A percentile compares a stretch with the other conserved stretches of the same genome.
These are phyloP conservation scores for Halcyon senegalensis DNA, from an alignment of 2,113 vertebrate species.

Conservation along the genomic window DNA sequence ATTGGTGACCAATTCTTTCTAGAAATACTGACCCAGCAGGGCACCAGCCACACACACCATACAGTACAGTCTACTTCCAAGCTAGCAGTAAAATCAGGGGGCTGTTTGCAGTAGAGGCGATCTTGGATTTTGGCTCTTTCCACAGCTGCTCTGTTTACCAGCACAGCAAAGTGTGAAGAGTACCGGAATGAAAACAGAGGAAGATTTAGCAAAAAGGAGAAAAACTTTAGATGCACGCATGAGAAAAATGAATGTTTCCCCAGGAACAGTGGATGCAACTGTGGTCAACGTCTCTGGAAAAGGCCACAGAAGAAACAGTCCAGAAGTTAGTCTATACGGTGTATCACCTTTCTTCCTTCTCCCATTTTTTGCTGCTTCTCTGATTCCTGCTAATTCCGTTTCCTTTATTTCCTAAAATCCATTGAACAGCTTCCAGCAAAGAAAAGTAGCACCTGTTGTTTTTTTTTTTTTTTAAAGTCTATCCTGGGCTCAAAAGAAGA, in stretches of 20 bases:
- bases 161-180: background rate
- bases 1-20: background rate
- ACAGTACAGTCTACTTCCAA: background rate
- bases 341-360: background rate
- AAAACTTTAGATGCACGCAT: rapidly evolving
- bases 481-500: background rate
- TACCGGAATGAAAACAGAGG: background rate
- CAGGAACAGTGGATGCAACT: background rate
- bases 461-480: background rate
- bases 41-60: background rate
- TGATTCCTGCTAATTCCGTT: background rate
- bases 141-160: background rate
- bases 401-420: background rate
- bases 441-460: background rate
- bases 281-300: background rate
- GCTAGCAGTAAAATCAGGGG: background rate
- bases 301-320: background rate
- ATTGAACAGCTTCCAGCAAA: background rate
- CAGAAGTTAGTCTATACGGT: background rate
- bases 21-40: background rate
- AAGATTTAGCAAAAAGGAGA: background rate
- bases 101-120: background rate
- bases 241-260: background rate
- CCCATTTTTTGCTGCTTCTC: background rate
- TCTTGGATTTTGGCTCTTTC: background rate